Conservation (phyloP, 35 echinoderm and acorn worm genomes). For the Lytechinus pictus region DNA sequence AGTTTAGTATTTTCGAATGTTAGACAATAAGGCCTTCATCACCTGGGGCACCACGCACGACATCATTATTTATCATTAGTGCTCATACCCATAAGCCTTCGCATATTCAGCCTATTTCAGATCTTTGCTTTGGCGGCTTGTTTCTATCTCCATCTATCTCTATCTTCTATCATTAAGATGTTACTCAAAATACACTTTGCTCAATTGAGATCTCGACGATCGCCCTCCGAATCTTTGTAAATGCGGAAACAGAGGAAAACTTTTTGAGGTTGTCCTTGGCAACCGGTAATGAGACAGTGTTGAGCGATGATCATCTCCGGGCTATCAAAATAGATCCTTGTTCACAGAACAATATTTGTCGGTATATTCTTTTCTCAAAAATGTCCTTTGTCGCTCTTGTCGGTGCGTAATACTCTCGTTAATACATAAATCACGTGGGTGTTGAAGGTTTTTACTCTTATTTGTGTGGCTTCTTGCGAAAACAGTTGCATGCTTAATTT, state of each 20-base stretch:
- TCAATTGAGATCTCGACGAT: not conserved
- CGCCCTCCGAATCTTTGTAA: not conserved
- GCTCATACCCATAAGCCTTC: too few relatives aligned
- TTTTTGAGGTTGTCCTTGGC: not conserved
- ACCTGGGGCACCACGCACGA: not conserved
- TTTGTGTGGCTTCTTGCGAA: not conserved
- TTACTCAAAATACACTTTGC: not conserved
- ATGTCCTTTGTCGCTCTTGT: not conserved
- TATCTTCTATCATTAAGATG: too few relatives aligned
- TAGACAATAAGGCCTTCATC: not conserved
- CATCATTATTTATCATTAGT: too few relatives aligned
- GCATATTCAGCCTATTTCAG: not conserved
- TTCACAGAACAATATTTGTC: not conserved
- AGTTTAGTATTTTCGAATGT: not conserved
- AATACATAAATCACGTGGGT: not conserved
- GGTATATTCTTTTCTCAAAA: not conserved
- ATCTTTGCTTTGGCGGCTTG: not conserved
- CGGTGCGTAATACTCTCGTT: not conserved
- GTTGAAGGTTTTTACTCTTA: not conserved
- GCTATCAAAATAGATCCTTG: not conserved
- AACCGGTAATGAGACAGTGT: not conserved
- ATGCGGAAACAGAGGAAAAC: not conserved
- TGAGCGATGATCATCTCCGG: not conserved
- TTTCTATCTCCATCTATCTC: not conserved
- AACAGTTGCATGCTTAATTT: not conserved